Percentiles rank a stretch among this genome's conserved stretches.
These are phyloP conservation scores for Achatina immaculata DNA, from an alignment of 1,140 invertebrate genomes.

Conservation along the genomic window DNA sequence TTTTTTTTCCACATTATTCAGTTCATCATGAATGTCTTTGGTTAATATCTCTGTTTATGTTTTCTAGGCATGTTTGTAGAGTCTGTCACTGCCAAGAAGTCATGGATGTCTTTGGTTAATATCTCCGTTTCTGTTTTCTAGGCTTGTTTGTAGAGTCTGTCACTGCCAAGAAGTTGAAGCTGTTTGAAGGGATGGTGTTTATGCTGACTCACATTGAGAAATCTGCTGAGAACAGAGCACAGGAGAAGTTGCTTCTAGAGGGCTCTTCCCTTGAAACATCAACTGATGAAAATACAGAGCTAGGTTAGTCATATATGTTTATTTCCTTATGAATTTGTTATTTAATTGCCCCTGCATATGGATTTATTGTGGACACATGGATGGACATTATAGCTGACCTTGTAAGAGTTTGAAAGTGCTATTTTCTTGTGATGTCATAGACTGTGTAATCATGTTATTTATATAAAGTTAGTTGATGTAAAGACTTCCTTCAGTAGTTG, in stretches of 20 bases:
- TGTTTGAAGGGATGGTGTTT: constrained; percentile 48
- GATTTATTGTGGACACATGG: too few species aligned
- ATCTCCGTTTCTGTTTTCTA: constrained; percentile 11
- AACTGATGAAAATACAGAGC: constrained; percentile 31
- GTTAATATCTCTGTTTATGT: constrained; percentile 12
- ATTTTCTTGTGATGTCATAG: too few species aligned
- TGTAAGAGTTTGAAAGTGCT: too few species aligned
- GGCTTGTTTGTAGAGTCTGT: not conserved
- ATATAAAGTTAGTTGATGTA: too few species aligned
- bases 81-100: not conserved
- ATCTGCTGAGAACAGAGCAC: constrained; percentile 34
- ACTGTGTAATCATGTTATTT: too few species aligned
- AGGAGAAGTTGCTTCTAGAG: constrained; percentile 44
- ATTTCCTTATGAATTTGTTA: too few species aligned
- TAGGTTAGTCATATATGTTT: constrained; percentile 23
- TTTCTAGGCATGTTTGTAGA: not conserved
- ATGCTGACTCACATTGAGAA: constrained; percentile 49
- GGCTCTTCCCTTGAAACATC: constrained; percentile 46
- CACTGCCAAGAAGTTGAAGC: not conserved
- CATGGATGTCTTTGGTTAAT: too few species aligned
- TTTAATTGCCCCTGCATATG: too few species aligned
- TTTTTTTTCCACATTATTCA: too few species aligned
- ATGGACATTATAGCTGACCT: too few species aligned
- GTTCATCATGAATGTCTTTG: too few species aligned
- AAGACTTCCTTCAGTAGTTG: too few species aligned